phyloP scores from a whole-genome alignment of 1,140 invertebrate genomes.

The Meloidogyne hapla region DNA sequence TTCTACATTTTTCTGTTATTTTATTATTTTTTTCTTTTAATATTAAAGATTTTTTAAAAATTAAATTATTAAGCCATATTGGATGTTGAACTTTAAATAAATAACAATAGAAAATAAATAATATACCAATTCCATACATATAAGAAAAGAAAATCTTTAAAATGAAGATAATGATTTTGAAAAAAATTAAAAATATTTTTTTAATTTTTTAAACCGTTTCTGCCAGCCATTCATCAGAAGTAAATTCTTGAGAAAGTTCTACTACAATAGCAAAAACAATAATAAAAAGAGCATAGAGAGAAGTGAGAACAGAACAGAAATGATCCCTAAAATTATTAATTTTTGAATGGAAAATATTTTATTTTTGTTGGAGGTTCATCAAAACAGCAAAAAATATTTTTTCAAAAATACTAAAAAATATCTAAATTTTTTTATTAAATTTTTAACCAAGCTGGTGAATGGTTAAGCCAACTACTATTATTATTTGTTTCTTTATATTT shows the following conservation, averaged over 20 bases:
- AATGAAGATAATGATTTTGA: slow-evolving; percentile 35
- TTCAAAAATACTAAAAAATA: no score
- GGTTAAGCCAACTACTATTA: slow-evolving; percentile 12
- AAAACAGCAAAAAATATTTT: no score
- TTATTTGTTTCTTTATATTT: no score
- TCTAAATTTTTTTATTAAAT: background rate
- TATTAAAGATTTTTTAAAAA: background rate
- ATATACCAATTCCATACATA: slow-evolving; percentile 60
- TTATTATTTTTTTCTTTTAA: background rate
- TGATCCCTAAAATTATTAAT: slow-evolving; percentile 50
- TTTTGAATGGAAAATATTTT: background rate
- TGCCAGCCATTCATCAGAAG: slow-evolving; percentile 53
- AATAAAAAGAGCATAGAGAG: slow-evolving; percentile 58
- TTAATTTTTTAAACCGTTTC: slow-evolving; percentile 50
- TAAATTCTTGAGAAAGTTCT: slow-evolving; percentile 62
- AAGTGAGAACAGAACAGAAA: slow-evolving; percentile 57
- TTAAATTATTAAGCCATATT: slow-evolving; percentile 44
- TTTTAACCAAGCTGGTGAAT: background rate
- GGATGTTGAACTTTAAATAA: slow-evolving; percentile 59
- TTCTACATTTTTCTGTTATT: background rate
- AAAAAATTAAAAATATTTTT: slow-evolving; percentile 3
- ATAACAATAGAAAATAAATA: slow-evolving; percentile 60
- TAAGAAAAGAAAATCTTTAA: slow-evolving; percentile 57
- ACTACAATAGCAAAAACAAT: slow-evolving; percentile 60
- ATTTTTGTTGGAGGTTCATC: no score